A percentile compares a stretch with the other conserved stretches of the same genome.
Conservation (phyloP, 2,113 vertebrate genomes). For the Pomatorhinus ruficollis region DNA sequence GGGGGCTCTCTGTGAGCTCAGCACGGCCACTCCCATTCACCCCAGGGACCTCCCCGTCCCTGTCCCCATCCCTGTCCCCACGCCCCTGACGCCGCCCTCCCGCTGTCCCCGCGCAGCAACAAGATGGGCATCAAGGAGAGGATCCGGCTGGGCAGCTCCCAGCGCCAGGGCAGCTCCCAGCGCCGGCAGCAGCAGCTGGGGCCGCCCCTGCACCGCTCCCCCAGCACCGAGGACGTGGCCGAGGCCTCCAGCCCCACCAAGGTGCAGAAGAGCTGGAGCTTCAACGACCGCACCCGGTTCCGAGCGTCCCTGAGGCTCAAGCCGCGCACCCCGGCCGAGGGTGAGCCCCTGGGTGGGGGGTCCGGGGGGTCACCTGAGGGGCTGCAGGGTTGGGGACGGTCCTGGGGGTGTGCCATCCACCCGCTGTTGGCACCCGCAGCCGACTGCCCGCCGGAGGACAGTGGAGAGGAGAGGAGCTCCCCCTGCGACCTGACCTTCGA, state of each 20-base stretch:
- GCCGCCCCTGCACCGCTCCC: slow-evolving; percentile 76
- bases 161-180: slow-evolving; percentile 75
- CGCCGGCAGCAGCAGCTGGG: slow-evolving; percentile 77
- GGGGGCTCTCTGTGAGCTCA: neutral
- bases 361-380: neutral
- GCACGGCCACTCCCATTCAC: neutral
- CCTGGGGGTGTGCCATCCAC: accelerated
- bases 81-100: neutral
- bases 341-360: slow-evolving; percentile 50
- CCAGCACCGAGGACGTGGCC: slow-evolving; percentile 85
- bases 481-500: slow-evolving; percentile 87
- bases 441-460: slow-evolving; percentile 86
- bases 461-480: slow-evolving; percentile 86
- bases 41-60: accelerated
- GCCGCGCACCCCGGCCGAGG: slow-evolving; percentile 79
- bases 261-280: slow-evolving; percentile 99
- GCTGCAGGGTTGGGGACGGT: too few species aligned
- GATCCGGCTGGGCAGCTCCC: slow-evolving; percentile 87
- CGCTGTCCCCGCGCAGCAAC: slow-evolving; percentile 73
- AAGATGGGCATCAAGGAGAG: slow-evolving; percentile 94
- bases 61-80: neutral
- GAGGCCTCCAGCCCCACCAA: slow-evolving; percentile 88
- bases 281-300: slow-evolving; percentile 94
- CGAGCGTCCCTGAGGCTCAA: slow-evolving; percentile 92
- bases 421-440: slow-evolving; percentile 17